Conservation (phyloP, 2,888 invertebrate genomes). For the Torymus tubicola region DNA sequence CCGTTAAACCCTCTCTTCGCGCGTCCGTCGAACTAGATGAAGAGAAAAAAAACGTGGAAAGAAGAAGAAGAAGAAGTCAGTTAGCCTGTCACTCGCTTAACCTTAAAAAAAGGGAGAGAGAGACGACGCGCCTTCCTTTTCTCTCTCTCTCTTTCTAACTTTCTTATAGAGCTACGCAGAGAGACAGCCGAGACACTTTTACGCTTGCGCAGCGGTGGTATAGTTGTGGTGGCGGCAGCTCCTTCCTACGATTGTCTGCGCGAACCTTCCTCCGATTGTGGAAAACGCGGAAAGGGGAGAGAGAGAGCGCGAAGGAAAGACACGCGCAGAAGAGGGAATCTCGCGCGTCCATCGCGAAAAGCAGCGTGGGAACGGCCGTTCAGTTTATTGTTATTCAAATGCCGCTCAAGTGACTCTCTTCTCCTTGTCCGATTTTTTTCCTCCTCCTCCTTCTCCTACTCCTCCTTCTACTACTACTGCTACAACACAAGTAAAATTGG, state of each 20-base stretch:
- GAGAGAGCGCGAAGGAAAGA: background rate
- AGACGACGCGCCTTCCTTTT: background rate
- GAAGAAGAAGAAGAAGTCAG: no score
- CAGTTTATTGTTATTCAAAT: conserved; percentile 53
- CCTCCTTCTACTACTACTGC: no score
- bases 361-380: conserved; percentile 43
- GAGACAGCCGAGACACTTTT: no score
- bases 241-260: conserved; percentile 36
- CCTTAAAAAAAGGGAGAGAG: no score
- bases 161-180: no score
- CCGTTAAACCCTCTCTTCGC: no score
- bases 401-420: conserved; percentile 20
- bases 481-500: no score
- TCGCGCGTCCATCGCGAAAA: conserved; percentile 19
- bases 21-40: no score
- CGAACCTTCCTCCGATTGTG: conserved; percentile 42
- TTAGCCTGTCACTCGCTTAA: no score
- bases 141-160: background rate
- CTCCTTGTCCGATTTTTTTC: background rate
- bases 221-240: background rate
- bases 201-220: no score
- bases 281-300: conserved; percentile 28
- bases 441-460: no score
- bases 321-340: background rate
- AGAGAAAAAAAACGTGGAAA: no score